Base-by-base conservation (phyloP, 2,888 invertebrate genomes). In the Volucella inanis region DNA sequence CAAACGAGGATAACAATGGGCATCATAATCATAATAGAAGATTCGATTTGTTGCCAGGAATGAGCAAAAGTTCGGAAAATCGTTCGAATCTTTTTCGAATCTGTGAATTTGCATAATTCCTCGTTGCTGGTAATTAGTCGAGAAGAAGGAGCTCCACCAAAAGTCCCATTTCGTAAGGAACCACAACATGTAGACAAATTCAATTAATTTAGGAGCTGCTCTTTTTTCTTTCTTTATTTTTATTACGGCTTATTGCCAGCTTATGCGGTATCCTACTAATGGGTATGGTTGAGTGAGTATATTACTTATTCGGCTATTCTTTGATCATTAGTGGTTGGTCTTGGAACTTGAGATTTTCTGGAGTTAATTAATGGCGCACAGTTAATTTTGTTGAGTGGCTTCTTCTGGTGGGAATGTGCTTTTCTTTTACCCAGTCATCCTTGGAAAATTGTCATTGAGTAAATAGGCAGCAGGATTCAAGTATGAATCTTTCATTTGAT, bases 381-480 rank as follows among this genome's bases (percentile, higher is more conserved):
- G 65, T 67, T 67, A 65, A 75, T 75, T 65, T 65, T 57, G 50
- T 50, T 75, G 59, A 75, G 65, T 75, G 65, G 49, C 39, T 75
- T 74, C 39, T 75, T 74, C 14, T 47, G 55, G 18, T 39, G 41
- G 38, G 38, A 57, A 65, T 64, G 38, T 22, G 22, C 43, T 62
- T n/a, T 50, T 14, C 15, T 61, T 22, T 49, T 41, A 0, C 22
- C 45, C 47, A 11, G 18, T 18, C 11, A 45, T 55, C n/a, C 4
- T 8, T 39, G 22, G 38, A 2, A 22, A 47, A 11, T 41, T 71
- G 49, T 41, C 49, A 18, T 22, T 49, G 15, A 8, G 22, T 50
- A 50, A 65, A 52, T 22, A 41, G 22, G 45, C 67, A 14, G 43
- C 14, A 14, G 43, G 22, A 45, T 31, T 31, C 6, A 31, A 6